Evolutionary conservation across 1,140 invertebrate species (phyloP).

Genomic region (Bombus ignitus): DNA sequence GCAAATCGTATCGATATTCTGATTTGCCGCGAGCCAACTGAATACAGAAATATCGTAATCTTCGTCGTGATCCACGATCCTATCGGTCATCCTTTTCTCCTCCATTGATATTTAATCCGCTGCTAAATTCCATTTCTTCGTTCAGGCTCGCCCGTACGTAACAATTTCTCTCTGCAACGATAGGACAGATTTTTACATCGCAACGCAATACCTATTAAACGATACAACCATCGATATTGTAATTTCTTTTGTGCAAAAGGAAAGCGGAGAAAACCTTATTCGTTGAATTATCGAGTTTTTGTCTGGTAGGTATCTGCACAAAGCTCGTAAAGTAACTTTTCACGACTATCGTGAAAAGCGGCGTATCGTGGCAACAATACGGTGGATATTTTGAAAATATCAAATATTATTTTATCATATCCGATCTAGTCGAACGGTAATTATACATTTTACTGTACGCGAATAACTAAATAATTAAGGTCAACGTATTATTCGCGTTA

Average conservation of each 20-base stretch:
- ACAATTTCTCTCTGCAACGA: not conserved
- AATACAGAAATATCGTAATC: not conserved
- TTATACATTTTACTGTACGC: not conserved
- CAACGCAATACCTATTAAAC: not conserved
- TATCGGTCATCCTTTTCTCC: too few species aligned
- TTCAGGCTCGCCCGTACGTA: too few species aligned
- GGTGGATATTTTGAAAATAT: not conserved
- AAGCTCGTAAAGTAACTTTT: not conserved
- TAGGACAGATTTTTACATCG: not conserved
- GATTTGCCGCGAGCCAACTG: not conserved
- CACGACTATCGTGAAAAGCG: too few species aligned
- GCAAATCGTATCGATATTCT: too few species aligned
- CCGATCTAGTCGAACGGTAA: not conserved
- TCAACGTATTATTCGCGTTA: not conserved
- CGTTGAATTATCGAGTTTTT: not conserved
- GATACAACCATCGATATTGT: slow-evolving; percentile 1
- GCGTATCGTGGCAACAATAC: not conserved
- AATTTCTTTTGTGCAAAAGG: not conserved
- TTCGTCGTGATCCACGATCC: not conserved
- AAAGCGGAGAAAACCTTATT: not conserved
- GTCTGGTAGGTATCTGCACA: not conserved
- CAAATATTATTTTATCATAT: not conserved
- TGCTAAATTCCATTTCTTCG: not conserved
- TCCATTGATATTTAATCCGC: slow-evolving; percentile 4
- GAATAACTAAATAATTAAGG: not conserved